Evolutionary conservation across 2,113 vertebrate genomes (phyloP), one percentile per base, ranked within the genome.

Genomic region (Oryzias woworae): DNA sequence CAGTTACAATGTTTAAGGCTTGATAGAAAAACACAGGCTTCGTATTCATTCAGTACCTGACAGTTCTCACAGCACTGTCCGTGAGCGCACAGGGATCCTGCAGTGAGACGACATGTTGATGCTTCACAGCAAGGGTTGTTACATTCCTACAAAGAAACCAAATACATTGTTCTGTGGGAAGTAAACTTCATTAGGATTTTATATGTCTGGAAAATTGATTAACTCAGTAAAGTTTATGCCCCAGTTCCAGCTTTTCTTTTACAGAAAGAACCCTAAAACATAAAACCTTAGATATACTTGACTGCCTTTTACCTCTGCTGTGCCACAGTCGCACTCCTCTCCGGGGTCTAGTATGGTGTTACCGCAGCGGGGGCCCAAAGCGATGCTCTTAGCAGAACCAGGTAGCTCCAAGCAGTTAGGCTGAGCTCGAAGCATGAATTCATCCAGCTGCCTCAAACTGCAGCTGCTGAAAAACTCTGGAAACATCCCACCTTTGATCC

Each of bases 261-360:
- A 28, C 26, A 28, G 26, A 28, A 4, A 36, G 8, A 8, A 10
- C 8, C 36, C 36, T 36, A 12, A 36, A 36, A 36, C 10, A 1
- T 10, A 36, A 36, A 8, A 13, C 36, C 12, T 36, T 36, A 10
- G 36, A 36, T 36, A 3, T 12, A 36, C 36, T 36, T 8, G 36
- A 36, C 36, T 36, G 2, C 3, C n/a, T 3, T 31, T 28, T 70
- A 97, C 96, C 94, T 95, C 71, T 0, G 61, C 87, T 0, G 65
- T 73, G 22, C 96, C 95, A 0, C 96, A 98, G 89, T 98, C 96
- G 0, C 96, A 98, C 64, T 97, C 90, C 76, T 98, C 96, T n/a
- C 94, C 95, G 0, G 69, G 77, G 53, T 98, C 96, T 79, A 97
- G 72, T 0, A 96, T 90, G 60, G 69, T 85, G 59, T 98, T 95